Evolutionary conservation across 2,113 vertebrate species (phyloP), one percentile per base, ranked within the genome.

Genomic region (Rhinoptilus africanus): DNA sequence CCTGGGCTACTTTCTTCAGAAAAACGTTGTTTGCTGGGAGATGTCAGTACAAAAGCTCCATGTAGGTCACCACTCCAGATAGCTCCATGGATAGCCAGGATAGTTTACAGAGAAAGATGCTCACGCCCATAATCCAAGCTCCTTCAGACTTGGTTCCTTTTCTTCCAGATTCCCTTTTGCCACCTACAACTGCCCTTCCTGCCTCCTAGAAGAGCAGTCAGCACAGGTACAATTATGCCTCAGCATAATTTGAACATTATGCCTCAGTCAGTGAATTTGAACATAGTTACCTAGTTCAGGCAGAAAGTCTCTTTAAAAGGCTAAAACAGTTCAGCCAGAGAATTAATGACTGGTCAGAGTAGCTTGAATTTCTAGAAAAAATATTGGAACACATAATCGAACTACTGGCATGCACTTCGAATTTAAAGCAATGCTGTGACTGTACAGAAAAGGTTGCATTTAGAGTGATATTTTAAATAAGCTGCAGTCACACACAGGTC

Each of bases 401-500:
- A 34, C 20, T 93, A 67, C 48, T 78, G 64, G 37, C 47, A 89
- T 81, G n/a, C 16, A 37, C 8, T 28, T 89, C 45, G 64, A 92
- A 92, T 91, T 73, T 74, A 80, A 92, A 85, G 60, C 28, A 86
- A 24, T 75, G 13, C 18, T 45, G 11, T 76, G 57, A 69, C 43
- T 57, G 7, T 71, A 71, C 11, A 84, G 39, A 92, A 77, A 87
- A 87, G 2, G 14, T 51, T 93, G 54, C 13, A 37, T 66, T 89
- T 45, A 81, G 48, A 92, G 23, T 71, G 50, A 18, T 91, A 51
- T 91, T 92, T 96, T 87, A 94, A 95, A 96, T 78, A 85, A 94
- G 69, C 24, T 89, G 18, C 64, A 87, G 84, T 94, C 68, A 85
- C 35, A 63, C 5, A 47, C 6, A 91, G 89, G 86, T 89, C 95